Conservation (phyloP, 2,113 vertebrate species). For the Microtus pennsylvanicus region DNA sequence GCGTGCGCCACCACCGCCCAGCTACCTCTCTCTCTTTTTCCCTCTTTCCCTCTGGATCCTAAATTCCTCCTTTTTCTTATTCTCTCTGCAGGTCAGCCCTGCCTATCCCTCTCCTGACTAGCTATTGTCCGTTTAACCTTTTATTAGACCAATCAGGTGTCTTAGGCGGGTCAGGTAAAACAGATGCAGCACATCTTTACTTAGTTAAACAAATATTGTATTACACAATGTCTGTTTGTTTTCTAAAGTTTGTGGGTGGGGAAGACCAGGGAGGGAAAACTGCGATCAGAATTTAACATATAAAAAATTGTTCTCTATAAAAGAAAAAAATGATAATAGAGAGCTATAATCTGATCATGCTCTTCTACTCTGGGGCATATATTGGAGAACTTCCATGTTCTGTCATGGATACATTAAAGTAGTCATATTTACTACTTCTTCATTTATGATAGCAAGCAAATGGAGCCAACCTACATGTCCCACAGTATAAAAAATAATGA, state of each 20-base stretch:
- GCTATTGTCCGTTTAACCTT: not conserved
- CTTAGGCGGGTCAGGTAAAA: not conserved
- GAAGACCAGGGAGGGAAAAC: not conserved
- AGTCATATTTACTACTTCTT: not conserved
- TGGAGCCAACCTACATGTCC: not conserved
- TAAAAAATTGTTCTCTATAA: not conserved
- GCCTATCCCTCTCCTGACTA: not conserved
- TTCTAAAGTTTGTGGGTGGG: not conserved
- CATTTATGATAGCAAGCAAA: not conserved
- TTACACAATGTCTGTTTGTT: not conserved
- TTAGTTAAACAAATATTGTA: not conserved
- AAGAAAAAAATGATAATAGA: not conserved
- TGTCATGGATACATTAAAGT: not conserved
- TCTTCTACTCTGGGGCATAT: not conserved
- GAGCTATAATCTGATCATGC: not conserved
- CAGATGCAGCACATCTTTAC: not conserved
- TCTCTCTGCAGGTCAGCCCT: too few relatives aligned
- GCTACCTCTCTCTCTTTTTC: too few relatives aligned
- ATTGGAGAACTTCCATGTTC: not conserved
- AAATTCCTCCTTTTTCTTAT: too few relatives aligned
- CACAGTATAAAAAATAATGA: not conserved
- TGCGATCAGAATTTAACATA: not conserved
- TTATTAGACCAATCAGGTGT: not conserved
- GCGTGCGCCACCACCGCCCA: too few relatives aligned
- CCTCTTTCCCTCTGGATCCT: too few relatives aligned